Conservation (phyloP, 1,140 invertebrate species). For the Lasioglossum albipes region DNA sequence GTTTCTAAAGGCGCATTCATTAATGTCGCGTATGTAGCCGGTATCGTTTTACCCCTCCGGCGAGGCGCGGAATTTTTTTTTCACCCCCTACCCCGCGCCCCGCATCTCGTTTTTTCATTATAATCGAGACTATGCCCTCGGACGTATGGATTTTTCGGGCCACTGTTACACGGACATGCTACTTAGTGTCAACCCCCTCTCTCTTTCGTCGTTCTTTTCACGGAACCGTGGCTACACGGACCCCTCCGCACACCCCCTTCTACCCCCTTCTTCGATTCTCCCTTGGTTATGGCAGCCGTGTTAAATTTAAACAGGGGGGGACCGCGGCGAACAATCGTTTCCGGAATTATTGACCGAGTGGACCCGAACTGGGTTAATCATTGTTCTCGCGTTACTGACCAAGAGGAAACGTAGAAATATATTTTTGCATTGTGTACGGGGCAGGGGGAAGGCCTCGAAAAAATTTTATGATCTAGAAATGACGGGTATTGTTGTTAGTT, state of each 20-base stretch:
- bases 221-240: conserved; percentile 19
- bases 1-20: conserved; percentile 54
- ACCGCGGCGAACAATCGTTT: conserved; percentile 45
- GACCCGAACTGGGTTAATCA: conserved; percentile 5
- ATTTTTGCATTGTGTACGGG: neutral
- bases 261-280: conserved; percentile 15
- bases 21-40: conserved; percentile 57
- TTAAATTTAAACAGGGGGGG: conserved; percentile 64
- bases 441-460: no score
- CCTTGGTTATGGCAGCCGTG: conserved; percentile 55
- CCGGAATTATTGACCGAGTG: conserved; percentile 40
- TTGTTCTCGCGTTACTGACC: no score
- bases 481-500: no score
- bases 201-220: conserved; percentile 48
- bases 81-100: neutral
- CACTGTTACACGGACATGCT: conserved; percentile 57
- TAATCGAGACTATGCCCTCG: conserved; percentile 54
- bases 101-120: conserved; percentile 27
- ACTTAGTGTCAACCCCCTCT: conserved; percentile 58
- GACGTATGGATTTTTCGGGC: conserved; percentile 66
- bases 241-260: conserved; percentile 31
- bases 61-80: conserved; percentile 40
- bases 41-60: conserved; percentile 59
- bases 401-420: neutral
- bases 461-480: no score